Evolutionary conservation across 2,888 invertebrate genomes (phyloP), one percentile per base, ranked within the genome.

Genomic region (Macrostomum cliftonense): DNA sequence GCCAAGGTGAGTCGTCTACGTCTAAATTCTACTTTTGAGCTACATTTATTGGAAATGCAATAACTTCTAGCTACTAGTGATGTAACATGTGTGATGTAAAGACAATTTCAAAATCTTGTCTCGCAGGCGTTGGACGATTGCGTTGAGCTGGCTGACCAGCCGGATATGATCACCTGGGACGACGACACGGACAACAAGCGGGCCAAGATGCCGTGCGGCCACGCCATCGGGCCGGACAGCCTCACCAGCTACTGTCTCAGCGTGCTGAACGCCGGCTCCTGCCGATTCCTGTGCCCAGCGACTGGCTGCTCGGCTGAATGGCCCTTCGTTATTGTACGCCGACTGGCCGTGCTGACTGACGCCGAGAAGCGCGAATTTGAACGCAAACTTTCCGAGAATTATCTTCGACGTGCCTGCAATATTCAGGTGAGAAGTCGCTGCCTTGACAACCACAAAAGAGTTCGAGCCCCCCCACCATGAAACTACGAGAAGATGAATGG

Each of bases 1-100:
- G 42, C 84, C 73, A 62, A 83, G 83, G 13, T 17, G 16, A 17
- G 28, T n/a, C n/a, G n/a, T n/a, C n/a, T n/a, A n/a, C n/a, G n/a
- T n/a, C n/a, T n/a, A n/a, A n/a, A n/a, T n/a, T n/a, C n/a, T n/a
- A n/a, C n/a, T n/a, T n/a, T n/a, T n/a, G n/a, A n/a, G n/a, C n/a
- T n/a, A n/a, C n/a, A n/a, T n/a, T n/a, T n/a, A n/a, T n/a, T n/a
- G n/a, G n/a, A n/a, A n/a, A n/a, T n/a, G n/a, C n/a, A n/a, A n/a
- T n/a, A n/a, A n/a, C n/a, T n/a, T n/a, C n/a, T n/a, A n/a, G n/a
- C n/a, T n/a, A n/a, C n/a, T n/a, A n/a, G n/a, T n/a, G n/a, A n/a
- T n/a, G n/a, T n/a, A n/a, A n/a, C n/a, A n/a, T n/a, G n/a, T n/a
- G n/a, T n/a, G n/a, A n/a, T n/a, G n/a, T n/a, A n/a, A n/a, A n/a